Percentiles rank a stretch among this genome's conserved stretches.
Evolutionary conservation across 92 coral and sea anemone genomes (phyloP).

Genomic region (Zoanthus solanderi): DNA sequence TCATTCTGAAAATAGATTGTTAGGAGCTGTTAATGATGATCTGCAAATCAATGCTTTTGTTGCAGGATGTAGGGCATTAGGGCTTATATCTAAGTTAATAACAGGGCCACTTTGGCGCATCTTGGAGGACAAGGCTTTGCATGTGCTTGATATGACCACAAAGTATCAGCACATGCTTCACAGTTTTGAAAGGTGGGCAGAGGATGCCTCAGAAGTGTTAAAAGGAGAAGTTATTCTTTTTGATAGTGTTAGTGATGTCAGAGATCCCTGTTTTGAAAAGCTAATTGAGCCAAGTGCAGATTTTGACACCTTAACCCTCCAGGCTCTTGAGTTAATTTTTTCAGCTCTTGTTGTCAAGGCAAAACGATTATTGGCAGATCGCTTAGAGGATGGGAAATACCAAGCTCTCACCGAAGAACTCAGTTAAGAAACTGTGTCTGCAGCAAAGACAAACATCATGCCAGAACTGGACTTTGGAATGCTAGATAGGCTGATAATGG

Average conservation of each 20-base stretch:
- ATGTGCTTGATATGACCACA: constrained; percentile 13
- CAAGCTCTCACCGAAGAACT: not conserved
- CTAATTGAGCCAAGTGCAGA: not conserved
- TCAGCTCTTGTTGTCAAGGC: constrained; percentile 3
- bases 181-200: constrained; percentile 24
- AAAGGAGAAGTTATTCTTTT: constrained; percentile 16
- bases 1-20: constrained; percentile 32
- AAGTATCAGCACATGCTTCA: constrained; percentile 27
- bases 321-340: not conserved
- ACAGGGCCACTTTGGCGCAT: constrained; percentile 22
- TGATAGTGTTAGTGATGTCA: not conserved
- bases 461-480: constrained; percentile 26
- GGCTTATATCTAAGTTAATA: not conserved
- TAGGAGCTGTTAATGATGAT: constrained; percentile 35
- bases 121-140: not conserved
- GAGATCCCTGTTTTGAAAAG: constrained; percentile 8
- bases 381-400: not conserved
- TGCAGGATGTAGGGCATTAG: constrained; percentile 43
- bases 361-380: not conserved
- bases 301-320: not conserved
- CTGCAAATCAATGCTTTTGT: constrained; percentile 12
- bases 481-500: constrained; percentile 11
- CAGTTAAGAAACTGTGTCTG: not conserved
- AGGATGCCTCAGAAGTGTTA: not conserved
- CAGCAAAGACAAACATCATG: constrained; percentile 3